Evolutionary conservation across 2,797 vertebrate genomes (phyloP).

Genomic region (Aeoliscus strigatus): DNA sequence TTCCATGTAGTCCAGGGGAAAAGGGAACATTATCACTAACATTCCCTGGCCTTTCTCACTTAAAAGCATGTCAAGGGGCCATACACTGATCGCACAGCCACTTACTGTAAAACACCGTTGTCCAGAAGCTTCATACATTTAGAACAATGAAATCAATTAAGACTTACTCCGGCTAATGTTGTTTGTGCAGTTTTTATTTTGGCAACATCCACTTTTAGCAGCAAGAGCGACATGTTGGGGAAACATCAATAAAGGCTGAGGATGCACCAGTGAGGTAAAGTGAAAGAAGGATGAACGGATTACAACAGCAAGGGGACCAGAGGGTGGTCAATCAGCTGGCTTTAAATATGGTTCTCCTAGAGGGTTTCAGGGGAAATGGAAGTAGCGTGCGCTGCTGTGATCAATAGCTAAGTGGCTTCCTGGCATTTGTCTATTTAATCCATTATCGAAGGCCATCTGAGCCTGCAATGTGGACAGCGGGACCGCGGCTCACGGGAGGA

Average conservation of each 20-base stretch:
- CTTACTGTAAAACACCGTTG: conserved; percentile 12
- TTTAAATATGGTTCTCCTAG: conserved; percentile 65
- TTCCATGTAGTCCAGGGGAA: not conserved
- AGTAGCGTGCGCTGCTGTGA: conserved; percentile 42
- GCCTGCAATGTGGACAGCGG: conserved; percentile 13
- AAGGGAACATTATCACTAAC: not conserved
- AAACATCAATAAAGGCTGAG: conserved; percentile 35
- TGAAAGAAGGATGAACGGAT: conserved; percentile 44
- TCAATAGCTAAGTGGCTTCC: conserved; percentile 79
- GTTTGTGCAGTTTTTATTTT: conserved; percentile 38
- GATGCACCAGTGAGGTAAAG: conserved; percentile 29
- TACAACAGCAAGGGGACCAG: conserved; percentile 13
- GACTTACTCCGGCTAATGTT: conserved; percentile 38
- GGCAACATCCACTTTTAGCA: conserved; percentile 32
- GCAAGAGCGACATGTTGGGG: conserved; percentile 18
- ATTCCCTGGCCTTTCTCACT: no score
- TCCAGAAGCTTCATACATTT: conserved; percentile 14
- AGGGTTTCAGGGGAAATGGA: conserved; percentile 59
- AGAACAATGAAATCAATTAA: no score
- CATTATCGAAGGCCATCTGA: conserved; percentile 68
- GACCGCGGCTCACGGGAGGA: no score
- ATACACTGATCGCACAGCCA: conserved; percentile 3
- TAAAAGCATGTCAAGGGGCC: conserved; percentile 2
- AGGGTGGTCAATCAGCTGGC: conserved; percentile 55
- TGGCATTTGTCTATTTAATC: conserved; percentile 77